Percentiles rank a stretch among this genome's conserved stretches.
These are phyloP conservation scores for Hycleus phaleratus DNA, from an alignment of 1,140 invertebrate species.

Conservation along the genomic window DNA sequence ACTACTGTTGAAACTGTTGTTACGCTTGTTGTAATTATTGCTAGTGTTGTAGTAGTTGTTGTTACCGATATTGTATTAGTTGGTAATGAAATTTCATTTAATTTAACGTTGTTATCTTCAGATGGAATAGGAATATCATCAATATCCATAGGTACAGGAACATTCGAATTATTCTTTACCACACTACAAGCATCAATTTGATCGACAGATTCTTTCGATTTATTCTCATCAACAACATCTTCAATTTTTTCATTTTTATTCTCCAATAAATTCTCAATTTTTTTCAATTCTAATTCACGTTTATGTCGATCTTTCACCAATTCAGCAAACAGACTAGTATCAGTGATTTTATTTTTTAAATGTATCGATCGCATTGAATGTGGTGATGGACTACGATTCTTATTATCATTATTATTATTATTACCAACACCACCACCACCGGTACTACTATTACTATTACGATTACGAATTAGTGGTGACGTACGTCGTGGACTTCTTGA, in stretches of 20 bases:
- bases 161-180: not conserved
- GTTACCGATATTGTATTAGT: not conserved
- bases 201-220: not conserved
- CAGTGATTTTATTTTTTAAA: slow-evolving; percentile 53
- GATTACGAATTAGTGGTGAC: slow-evolving; percentile 28
- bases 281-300: slow-evolving; percentile 62
- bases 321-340: slow-evolving; percentile 81
- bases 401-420: slow-evolving; percentile 22
- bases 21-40: slow-evolving; percentile 1
- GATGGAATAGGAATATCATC: slow-evolving; percentile 36
- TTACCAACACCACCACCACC: slow-evolving; percentile 36
- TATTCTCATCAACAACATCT: not conserved
- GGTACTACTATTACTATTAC: slow-evolving; percentile 25
- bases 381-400: slow-evolving; percentile 34
- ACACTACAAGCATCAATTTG: slow-evolving; percentile 10
- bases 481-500: not conserved
- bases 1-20: slow-evolving; percentile 5
- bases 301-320: slow-evolving; percentile 78
- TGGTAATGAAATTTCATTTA: slow-evolving; percentile 23
- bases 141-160: slow-evolving; percentile 34
- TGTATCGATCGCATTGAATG: slow-evolving; percentile 36
- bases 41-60: not conserved
- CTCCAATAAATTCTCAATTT: slow-evolving; percentile 57
- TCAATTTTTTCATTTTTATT: slow-evolving; percentile 35
- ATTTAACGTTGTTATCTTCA: slow-evolving; percentile 20